Evolutionary conservation across 1,140 invertebrate genomes (phyloP).

Genomic region (Camponotus floridanus): DNA sequence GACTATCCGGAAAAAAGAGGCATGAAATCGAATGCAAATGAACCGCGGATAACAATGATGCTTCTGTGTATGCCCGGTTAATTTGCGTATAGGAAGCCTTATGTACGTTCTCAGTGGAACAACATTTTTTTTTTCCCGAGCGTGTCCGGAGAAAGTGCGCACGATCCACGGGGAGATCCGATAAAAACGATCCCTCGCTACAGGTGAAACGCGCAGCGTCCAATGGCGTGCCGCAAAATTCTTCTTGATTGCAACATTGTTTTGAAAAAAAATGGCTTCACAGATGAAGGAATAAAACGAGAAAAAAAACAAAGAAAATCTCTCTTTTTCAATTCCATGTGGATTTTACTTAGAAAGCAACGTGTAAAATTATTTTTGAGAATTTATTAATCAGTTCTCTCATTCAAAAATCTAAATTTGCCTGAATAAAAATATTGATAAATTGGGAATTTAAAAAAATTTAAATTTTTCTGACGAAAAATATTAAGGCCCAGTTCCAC

Average conservation of each 20-base stretch:
- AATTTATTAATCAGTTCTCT: too few relatives aligned
- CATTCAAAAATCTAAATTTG: too few relatives aligned
- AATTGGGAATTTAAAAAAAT: too few relatives aligned
- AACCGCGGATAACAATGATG: slow-evolving; percentile 27
- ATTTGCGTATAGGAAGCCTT: slow-evolving; percentile 51
- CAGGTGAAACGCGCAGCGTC: slow-evolving; percentile 54
- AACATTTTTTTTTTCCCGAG: slow-evolving; percentile 58
- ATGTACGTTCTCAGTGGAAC: neutral
- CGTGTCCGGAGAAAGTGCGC: slow-evolving; percentile 54
- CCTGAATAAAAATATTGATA: too few relatives aligned
- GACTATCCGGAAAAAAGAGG: slow-evolving; percentile 13
- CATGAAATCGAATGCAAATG: slow-evolving; percentile 42
- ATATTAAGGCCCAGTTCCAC: too few relatives aligned
- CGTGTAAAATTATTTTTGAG: too few relatives aligned
- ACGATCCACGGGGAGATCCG: slow-evolving; percentile 9
- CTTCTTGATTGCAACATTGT: slow-evolving; percentile 12
- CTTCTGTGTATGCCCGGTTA: neutral
- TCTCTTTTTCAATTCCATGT: neutral
- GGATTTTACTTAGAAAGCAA: neutral
- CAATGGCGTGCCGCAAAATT: slow-evolving; percentile 42
- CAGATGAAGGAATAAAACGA: neutral
- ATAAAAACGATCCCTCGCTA: slow-evolving; percentile 42
- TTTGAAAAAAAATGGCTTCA: neutral
- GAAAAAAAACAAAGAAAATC: neutral
- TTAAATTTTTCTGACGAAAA: too few relatives aligned